Evolutionary conservation across 2,797 vertebrate genomes (phyloP).

Genomic region (Acanthis flammea): DNA sequence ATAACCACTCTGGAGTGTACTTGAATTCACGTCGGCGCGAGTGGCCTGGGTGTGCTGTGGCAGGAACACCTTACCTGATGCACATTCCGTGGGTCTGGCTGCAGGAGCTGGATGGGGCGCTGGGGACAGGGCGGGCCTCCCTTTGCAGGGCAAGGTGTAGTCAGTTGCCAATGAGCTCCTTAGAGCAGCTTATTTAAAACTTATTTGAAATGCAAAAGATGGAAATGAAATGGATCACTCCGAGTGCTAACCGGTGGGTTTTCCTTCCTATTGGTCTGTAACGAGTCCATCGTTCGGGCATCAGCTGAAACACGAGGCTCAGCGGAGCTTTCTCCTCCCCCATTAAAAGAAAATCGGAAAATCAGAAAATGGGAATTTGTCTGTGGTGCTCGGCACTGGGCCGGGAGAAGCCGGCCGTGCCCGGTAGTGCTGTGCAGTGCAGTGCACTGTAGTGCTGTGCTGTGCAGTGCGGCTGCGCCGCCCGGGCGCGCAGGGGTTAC

Average conservation of each 20-base stretch:
- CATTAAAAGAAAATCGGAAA: fast-evolving
- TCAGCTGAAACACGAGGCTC: fast-evolving
- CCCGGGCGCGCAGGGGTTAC: not conserved
- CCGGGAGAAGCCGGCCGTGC: fast-evolving
- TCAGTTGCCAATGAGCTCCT: fast-evolving
- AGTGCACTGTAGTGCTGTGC: too few species aligned
- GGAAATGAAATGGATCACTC: not conserved
- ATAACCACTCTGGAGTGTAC: fast-evolving
- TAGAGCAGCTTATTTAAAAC: not conserved
- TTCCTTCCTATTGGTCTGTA: not conserved
- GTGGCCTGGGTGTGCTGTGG: fast-evolving
- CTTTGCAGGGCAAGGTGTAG: fast-evolving
- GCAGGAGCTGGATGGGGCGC: fast-evolving
- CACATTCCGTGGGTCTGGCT: fast-evolving
- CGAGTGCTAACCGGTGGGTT: fast-evolving
- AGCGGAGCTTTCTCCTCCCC: fast-evolving
- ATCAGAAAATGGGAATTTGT: fast-evolving
- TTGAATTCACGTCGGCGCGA: fast-evolving
- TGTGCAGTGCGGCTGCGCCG: not conserved
- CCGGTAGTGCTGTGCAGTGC: too few species aligned
- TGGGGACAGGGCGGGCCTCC: not conserved
- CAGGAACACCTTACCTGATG: fast-evolving
- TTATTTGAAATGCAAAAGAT: not conserved
- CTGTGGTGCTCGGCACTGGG: fast-evolving
- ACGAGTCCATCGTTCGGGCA: not conserved